phyloP scores from a whole-genome alignment of 2,888 invertebrate genomes.

The Onchidella celtica region DNA sequence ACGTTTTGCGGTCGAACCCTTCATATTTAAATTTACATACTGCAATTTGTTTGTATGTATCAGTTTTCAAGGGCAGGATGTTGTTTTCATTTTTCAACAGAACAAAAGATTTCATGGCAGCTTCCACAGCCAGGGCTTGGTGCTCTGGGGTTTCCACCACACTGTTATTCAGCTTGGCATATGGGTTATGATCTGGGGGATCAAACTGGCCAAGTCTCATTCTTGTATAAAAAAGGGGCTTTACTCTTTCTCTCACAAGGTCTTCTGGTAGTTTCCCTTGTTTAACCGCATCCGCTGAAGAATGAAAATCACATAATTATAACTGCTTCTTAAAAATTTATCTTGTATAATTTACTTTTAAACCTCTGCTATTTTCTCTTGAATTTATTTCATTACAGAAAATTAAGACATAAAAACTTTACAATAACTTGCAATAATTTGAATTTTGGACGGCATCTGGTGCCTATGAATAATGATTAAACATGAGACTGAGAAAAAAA shows the following conservation, averaged over 20 bases:
- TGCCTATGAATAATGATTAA: no score
- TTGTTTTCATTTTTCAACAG: conserved; percentile 66
- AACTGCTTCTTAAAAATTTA: no score
- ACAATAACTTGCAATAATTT: no score
- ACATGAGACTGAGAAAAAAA: no score
- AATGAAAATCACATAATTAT: no score
- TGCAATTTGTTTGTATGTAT: not conserved
- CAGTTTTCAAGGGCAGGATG: conserved; percentile 55
- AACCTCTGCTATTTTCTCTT: no score
- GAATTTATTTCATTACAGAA: no score
- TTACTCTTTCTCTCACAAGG: conserved; percentile 45
- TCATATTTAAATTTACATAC: no score
- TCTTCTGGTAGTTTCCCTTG: conserved; percentile 19
- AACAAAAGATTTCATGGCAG: conserved; percentile 72
- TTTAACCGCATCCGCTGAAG: not conserved
- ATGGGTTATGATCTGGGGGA: conserved; percentile 64
- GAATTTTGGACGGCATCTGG: no score
- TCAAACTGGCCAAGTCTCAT: conserved; percentile 65
- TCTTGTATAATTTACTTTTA: no score
- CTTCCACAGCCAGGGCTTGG: conserved; percentile 60
- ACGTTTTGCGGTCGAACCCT: no score
- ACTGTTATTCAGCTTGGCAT: conserved; percentile 56
- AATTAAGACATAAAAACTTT: no score
- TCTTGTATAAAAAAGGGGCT: conserved; percentile 59
- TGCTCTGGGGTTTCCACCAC: conserved; percentile 64